Evolutionary conservation across 1,140 invertebrate genomes (phyloP).

Genomic region (Drosophila neocordata): DNA sequence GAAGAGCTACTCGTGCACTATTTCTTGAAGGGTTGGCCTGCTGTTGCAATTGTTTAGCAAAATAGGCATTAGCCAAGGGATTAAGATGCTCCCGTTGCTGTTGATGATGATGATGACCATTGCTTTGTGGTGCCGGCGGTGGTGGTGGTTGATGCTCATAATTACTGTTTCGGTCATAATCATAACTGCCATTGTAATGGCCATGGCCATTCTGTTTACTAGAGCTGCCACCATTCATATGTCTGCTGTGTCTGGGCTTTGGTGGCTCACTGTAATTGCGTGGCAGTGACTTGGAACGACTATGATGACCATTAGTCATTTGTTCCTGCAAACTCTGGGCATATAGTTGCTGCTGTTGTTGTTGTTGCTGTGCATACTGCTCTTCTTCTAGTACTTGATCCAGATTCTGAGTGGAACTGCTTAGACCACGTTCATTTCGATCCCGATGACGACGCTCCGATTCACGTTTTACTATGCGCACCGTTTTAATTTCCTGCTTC

Average conservation of each 20-base stretch:
- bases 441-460: constrained; percentile 92
- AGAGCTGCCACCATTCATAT: constrained; percentile 45
- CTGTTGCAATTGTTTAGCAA: constrained; percentile 76
- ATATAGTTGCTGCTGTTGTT: constrained; percentile 47
- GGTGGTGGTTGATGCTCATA: constrained; percentile 71
- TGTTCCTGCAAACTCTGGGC: constrained; percentile 58
- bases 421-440: constrained; percentile 84
- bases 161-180: constrained; percentile 77
- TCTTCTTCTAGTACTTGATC: constrained; percentile 85
- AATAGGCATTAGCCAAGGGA: constrained; percentile 78
- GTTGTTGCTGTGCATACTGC: constrained; percentile 50
- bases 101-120: constrained; percentile 51
- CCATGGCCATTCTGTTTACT: constrained; percentile 63
- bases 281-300: constrained; percentile 73
- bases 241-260: constrained; percentile 57
- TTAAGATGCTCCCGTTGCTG: constrained; percentile 70
- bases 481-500: constrained; percentile 95
- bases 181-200: constrained; percentile 56
- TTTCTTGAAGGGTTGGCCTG: constrained; percentile 65
- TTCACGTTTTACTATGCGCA: constrained; percentile 95
- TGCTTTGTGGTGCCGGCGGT: constrained; percentile 61
- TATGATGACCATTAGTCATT: constrained; percentile 67
- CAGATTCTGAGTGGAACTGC: constrained; percentile 82
- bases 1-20: constrained; percentile 67
- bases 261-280: constrained; percentile 75